Percentiles rank a stretch among this genome's conserved stretches.
These are phyloP conservation scores for Aspidiotus destructor DNA, from an alignment of 2,888 invertebrate species.

Conservation along the genomic window DNA sequence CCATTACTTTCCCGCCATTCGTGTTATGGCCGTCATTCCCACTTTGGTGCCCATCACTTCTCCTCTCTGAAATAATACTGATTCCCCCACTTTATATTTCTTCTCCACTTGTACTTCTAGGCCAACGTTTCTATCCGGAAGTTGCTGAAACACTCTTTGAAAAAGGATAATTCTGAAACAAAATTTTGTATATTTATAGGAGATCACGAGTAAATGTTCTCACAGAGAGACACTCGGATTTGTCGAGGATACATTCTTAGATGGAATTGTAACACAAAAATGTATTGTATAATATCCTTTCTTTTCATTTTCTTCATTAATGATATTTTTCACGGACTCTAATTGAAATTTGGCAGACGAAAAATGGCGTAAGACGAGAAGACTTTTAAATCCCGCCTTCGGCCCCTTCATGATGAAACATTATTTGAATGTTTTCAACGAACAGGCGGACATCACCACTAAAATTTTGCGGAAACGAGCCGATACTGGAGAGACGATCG, in stretches of 20 bases:
- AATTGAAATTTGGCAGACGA: background rate
- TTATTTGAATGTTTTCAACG: conserved; percentile 6
- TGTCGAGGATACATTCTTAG: background rate
- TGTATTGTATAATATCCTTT: background rate
- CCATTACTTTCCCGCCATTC: too few relatives aligned
- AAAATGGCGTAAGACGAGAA: background rate
- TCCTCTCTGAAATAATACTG: too few relatives aligned
- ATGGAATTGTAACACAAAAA: background rate
- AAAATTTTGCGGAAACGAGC: background rate
- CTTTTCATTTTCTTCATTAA: background rate
- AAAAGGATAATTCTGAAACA: too few relatives aligned
- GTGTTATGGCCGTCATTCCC: too few relatives aligned
- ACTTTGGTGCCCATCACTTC: too few relatives aligned
- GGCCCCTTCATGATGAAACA: conserved; percentile 2
- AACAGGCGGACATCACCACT: background rate
- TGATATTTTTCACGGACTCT: too few relatives aligned
- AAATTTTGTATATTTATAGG: background rate
- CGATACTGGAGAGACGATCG: background rate
- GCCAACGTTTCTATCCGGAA: too few relatives aligned
- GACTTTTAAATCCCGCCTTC: background rate
- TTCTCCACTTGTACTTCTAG: too few relatives aligned
- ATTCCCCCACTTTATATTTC: too few relatives aligned
- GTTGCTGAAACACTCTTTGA: too few relatives aligned
- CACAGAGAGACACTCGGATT: conserved; percentile 4
- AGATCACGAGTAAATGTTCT: background rate